A percentile compares a stretch with the other conserved stretches of the same genome.
phyloP scores from a whole-genome alignment of 2,797 vertebrate genomes.

The Chaenodraco wilsoni region DNA sequence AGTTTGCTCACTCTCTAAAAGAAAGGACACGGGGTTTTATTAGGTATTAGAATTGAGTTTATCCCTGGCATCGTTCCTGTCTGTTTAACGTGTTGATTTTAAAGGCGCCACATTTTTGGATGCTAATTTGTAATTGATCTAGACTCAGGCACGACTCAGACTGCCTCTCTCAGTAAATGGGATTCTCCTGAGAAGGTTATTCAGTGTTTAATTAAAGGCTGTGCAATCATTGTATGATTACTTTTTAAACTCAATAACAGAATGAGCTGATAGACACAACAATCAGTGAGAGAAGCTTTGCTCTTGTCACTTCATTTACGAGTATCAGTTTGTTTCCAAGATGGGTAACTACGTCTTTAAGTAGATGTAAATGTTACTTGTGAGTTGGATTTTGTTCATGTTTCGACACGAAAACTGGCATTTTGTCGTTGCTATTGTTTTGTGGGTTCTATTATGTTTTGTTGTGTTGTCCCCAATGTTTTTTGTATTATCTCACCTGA shows the following conservation, averaged over 20 bases:
- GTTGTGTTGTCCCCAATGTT: too few relatives aligned
- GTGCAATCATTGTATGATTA: constrained; percentile 25
- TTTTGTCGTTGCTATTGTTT: not conserved
- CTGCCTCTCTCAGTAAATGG: constrained; percentile 34
- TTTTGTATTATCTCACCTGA: too few relatives aligned
- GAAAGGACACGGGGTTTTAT: not conserved
- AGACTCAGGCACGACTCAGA: constrained; percentile 5
- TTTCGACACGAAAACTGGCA: not conserved
- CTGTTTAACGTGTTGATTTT: not conserved
- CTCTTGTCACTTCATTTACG: not conserved
- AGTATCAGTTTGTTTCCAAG: not conserved
- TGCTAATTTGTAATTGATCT: constrained; percentile 31
- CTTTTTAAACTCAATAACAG: constrained; percentile 19
- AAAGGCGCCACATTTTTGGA: constrained; percentile 24
- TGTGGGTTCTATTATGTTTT: too few relatives aligned
- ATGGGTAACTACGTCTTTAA: not conserved
- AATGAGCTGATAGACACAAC: constrained; percentile 1
- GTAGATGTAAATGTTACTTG: not conserved
- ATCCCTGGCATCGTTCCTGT: not conserved
- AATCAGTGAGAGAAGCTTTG: not conserved
- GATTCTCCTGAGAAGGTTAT: constrained; percentile 32
- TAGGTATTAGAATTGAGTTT: not conserved
- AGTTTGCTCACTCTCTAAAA: constrained; percentile 7
- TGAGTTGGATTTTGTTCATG: not conserved
- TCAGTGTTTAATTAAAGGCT: constrained; percentile 38